A percentile compares a stretch with the other conserved stretches of the same genome.
Conservation (phyloP, 2,797 vertebrate genomes). For the Cirrhinus mrigala region DNA sequence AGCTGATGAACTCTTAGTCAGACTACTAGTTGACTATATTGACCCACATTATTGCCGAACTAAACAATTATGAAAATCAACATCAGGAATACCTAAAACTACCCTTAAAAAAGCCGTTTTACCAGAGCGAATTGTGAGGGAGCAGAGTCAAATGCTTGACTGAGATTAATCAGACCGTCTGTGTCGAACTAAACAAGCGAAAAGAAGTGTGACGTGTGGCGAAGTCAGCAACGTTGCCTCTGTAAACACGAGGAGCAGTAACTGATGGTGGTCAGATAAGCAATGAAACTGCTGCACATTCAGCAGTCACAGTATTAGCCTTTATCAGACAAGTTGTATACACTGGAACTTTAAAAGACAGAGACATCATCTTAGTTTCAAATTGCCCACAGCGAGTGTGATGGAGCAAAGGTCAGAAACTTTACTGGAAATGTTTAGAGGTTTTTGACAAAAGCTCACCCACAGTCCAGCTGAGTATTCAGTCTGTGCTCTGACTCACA, state of each 20-base stretch:
- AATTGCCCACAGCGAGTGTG: slow-evolving; percentile 6
- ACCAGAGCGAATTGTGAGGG: background rate
- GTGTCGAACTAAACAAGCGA: slow-evolving; percentile 22
- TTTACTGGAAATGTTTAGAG: slow-evolving; percentile 3
- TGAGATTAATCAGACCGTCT: background rate
- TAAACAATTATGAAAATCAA: background rate
- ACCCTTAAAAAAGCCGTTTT: background rate
- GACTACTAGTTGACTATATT: background rate
- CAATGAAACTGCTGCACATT: background rate
- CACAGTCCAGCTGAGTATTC: background rate
- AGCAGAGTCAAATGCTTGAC: background rate
- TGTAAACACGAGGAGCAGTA: background rate
- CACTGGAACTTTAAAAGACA: background rate
- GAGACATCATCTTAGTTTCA: background rate
- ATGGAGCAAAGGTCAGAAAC: background rate
- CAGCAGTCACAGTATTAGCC: background rate
- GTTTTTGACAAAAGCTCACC: slow-evolving; percentile 1
- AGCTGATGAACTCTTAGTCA: background rate
- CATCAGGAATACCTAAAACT: background rate
- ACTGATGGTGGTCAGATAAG: slow-evolving; percentile 31
- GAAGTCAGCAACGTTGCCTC: background rate
- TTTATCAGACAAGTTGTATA: background rate
- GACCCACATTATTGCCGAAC: background rate
- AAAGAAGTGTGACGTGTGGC: background rate
- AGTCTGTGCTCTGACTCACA: slow-evolving; percentile 8